These are phyloP conservation scores for Laticauda laticaudata DNA, from an alignment of 2,113 vertebrate species.

Conservation along the genomic window DNA sequence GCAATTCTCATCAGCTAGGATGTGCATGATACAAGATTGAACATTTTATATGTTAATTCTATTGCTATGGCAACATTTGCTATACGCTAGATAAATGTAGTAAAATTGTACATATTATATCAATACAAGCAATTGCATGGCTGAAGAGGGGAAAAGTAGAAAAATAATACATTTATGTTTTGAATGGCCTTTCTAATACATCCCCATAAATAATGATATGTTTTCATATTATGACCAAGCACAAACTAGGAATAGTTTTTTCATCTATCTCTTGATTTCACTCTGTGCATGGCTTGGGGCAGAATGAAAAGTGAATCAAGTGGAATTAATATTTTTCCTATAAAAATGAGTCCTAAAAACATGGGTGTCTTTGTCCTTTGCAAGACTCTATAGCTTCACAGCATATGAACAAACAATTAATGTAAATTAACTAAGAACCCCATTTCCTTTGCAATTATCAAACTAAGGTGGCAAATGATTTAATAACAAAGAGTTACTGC, in stretches of 20 bases:
- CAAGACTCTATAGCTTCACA: neutral
- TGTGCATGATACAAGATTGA: neutral
- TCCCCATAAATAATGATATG: slow-evolving; percentile 21
- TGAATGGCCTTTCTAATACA: slow-evolving; percentile 28
- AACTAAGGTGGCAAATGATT: neutral
- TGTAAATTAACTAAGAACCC: neutral
- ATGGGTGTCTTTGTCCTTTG: neutral
- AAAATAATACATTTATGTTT: neutral
- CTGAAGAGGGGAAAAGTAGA: neutral
- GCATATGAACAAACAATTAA: neutral
- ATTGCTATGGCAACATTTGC: slow-evolving; percentile 14
- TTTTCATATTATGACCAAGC: slow-evolving; percentile 23
- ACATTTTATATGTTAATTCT: slow-evolving; percentile 15
- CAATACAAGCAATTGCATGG: neutral
- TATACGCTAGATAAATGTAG: neutral
- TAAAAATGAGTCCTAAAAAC: neutral
- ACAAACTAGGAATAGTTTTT: neutral
- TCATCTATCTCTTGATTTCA: neutral
- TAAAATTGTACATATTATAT: neutral
- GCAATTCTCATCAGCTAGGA: slow-evolving; percentile 20
- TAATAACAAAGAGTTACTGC: neutral
- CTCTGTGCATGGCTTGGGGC: neutral
- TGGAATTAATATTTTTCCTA: neutral
- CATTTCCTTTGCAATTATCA: neutral
- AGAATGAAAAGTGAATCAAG: slow-evolving; percentile 27